Evolutionary conservation across 2,888 invertebrate genomes (phyloP).

Genomic region (Eretmocerus hayati): DNA sequence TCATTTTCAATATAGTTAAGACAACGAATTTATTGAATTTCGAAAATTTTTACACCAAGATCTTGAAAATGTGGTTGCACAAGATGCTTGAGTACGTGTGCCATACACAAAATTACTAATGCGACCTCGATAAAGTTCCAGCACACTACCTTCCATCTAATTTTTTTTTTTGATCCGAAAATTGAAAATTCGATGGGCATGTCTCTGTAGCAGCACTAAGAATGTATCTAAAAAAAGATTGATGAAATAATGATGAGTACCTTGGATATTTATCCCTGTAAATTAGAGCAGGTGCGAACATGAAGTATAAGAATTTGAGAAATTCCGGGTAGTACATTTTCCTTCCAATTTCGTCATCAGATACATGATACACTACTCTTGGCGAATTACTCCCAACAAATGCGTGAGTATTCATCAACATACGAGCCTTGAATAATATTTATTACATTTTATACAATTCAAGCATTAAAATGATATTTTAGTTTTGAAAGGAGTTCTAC

Average conservation of each 20-base stretch:
- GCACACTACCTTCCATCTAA: background rate
- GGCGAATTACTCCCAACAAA: background rate
- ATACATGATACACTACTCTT: background rate
- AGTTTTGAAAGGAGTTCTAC: no score
- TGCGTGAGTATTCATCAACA: background rate
- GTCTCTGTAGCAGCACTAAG: background rate
- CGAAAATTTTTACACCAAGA: constrained; percentile 28
- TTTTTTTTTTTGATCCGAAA: background rate
- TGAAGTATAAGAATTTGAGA: background rate
- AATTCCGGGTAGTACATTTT: background rate
- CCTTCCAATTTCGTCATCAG: background rate
- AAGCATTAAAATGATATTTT: no score
- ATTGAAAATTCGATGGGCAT: no score
- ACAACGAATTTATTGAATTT: constrained; percentile 50
- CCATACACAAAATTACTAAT: background rate
- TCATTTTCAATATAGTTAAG: constrained; percentile 62
- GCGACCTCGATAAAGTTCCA: background rate
- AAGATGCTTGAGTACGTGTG: background rate
- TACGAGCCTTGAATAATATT: background rate
- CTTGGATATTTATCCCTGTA: background rate
- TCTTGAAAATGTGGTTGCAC: background rate
- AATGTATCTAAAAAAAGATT: background rate
- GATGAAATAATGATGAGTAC: background rate
- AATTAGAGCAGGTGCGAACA: background rate
- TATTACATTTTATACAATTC: background rate